A percentile compares a stretch with the other conserved stretches of the same genome.
Evolutionary conservation across 2,888 invertebrate species (phyloP).

Genomic region (Synergus gifuensis): DNA sequence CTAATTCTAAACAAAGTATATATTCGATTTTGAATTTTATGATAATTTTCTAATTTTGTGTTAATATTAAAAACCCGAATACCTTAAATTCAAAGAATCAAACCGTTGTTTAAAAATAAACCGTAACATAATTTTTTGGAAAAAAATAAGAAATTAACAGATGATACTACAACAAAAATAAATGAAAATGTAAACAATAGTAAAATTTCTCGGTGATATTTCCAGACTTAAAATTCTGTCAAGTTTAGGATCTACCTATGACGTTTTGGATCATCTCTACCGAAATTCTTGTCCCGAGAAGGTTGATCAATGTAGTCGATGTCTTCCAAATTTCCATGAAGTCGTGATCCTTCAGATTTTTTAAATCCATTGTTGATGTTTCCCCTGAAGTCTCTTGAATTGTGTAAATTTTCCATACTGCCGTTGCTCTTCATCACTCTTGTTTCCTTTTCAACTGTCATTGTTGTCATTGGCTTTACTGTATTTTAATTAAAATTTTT

Average conservation of each 20-base stretch:
- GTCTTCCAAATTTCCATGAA: conserved; percentile 36
- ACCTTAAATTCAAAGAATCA: not conserved
- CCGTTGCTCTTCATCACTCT: conserved; percentile 52
- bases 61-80: not conserved
- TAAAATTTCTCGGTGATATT: conserved; percentile 37
- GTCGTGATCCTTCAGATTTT: conserved; percentile 30
- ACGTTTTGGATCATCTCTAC: conserved; percentile 27
- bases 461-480: conserved; percentile 57
- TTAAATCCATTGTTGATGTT: conserved; percentile 31
- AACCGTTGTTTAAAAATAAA: not conserved
- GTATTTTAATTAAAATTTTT: not conserved
- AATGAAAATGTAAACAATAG: not conserved
- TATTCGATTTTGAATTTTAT: not conserved
- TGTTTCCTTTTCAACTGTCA: conserved; percentile 63
- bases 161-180: not conserved
- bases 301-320: conserved; percentile 45
- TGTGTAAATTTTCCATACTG: conserved; percentile 4
- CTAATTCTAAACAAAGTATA: not conserved
- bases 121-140: not conserved
- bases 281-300: conserved; percentile 43
- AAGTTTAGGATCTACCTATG: conserved; percentile 31
- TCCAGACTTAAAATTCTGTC: conserved; percentile 11
- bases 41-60: not conserved
- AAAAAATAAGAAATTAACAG: not conserved
- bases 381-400: conserved; percentile 16